These are phyloP conservation scores for Drosophila tani DNA, from an alignment of 1,140 invertebrate genomes.

Conservation along the genomic window DNA sequence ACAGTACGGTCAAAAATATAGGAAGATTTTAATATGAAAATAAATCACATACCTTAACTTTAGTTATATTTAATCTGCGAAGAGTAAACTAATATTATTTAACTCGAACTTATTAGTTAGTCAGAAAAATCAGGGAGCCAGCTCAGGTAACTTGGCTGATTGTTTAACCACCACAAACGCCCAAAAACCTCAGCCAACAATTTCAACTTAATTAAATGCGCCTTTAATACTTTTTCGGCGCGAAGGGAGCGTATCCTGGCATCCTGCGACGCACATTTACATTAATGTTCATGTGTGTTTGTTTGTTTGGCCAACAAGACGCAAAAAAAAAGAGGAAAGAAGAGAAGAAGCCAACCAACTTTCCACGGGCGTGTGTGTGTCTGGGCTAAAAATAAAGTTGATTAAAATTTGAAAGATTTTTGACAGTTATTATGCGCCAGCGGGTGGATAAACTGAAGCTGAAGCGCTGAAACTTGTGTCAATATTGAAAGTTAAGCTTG, in stretches of 20 bases:
- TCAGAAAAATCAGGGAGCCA: neutral
- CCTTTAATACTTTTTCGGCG: slow-evolving; percentile 76
- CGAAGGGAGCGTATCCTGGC: slow-evolving; percentile 8
- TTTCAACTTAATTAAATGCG: slow-evolving; percentile 83
- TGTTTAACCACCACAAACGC: slow-evolving; percentile 20
- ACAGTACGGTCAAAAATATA: slow-evolving; percentile 5
- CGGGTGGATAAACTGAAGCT: slow-evolving; percentile 61
- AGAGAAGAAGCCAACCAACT: slow-evolving; percentile 52
- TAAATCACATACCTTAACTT: no score
- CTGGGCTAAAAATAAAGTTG: slow-evolving; percentile 76
- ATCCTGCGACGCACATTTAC: slow-evolving; percentile 61
- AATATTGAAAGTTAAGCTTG: slow-evolving; percentile 71
- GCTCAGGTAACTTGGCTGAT: slow-evolving; percentile 34
- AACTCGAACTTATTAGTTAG: neutral
- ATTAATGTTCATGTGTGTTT: slow-evolving; percentile 70
- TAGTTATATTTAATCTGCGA: neutral
- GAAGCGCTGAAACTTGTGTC: slow-evolving; percentile 60
- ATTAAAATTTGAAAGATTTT: slow-evolving; percentile 84
- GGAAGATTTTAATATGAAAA: neutral
- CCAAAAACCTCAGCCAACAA: slow-evolving; percentile 65
- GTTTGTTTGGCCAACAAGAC: slow-evolving; percentile 71
- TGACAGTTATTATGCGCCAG: slow-evolving; percentile 80
- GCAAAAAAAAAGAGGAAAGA: neutral
- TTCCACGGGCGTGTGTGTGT: slow-evolving; percentile 37
- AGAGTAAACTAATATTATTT: neutral